Conservation (phyloP, 2,888 invertebrate species). For the Hydriomena furcata region DNA sequence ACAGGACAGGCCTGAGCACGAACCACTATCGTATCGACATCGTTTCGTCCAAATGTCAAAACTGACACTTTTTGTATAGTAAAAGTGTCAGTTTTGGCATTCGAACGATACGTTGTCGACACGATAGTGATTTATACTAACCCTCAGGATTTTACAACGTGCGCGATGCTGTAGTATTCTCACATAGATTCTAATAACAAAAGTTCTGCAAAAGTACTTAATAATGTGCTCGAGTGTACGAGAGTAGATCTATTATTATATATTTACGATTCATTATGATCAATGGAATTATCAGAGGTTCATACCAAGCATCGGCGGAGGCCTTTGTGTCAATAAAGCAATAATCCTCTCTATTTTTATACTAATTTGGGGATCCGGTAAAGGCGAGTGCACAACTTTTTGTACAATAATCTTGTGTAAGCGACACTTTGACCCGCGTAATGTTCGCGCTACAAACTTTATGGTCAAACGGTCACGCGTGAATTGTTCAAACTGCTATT, state of each 20-base stretch:
- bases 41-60: no score
- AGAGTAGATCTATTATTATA: background rate
- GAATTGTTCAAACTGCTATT: conserved; percentile 52
- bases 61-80: no score
- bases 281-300: conserved; percentile 18
- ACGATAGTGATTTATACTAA: no score
- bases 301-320: conserved; percentile 11
- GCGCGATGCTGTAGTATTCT: no score
- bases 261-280: conserved; percentile 18
- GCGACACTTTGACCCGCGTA: conserved; percentile 28
- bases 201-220: conserved; percentile 12
- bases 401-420: conserved; percentile 30
- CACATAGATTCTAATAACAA: conserved; percentile 4
- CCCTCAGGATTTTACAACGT: no score
- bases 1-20: no score
- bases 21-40: no score
- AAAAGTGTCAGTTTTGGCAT: no score
- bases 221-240: conserved; percentile 6
- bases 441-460: conserved; percentile 41
- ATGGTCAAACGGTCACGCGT: conserved; percentile 48
- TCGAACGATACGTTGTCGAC: no score
- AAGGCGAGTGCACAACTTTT: conserved; percentile 21
- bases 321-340: conserved; percentile 21
- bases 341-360: conserved; percentile 15
- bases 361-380: conserved; percentile 30